Evolutionary conservation across 37 sponge, comb jelly and placozoan species (phyloP).

Genomic region (Haliclona indistincta): DNA sequence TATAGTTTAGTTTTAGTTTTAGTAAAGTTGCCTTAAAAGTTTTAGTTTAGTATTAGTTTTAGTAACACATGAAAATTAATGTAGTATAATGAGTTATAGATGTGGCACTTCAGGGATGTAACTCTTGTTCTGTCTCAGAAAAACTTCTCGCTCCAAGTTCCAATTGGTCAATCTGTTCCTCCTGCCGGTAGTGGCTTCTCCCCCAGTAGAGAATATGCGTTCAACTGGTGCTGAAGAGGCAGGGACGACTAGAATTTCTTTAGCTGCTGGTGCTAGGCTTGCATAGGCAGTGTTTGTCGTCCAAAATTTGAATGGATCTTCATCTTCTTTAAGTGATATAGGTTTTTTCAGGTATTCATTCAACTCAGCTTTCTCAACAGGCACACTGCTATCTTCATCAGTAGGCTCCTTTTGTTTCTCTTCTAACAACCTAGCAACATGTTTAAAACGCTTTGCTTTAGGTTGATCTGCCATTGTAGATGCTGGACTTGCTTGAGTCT

Average conservation of each 20-base stretch:
- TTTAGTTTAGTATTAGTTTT: too few species aligned
- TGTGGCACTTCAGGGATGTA: too few species aligned
- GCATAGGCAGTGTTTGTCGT: neutral
- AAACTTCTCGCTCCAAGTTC: constrained; percentile 24
- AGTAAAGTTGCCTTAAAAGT: too few species aligned
- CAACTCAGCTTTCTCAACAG: neutral
- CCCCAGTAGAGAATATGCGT: constrained; percentile 1
- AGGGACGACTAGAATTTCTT: constrained; percentile 3
- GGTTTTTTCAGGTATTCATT: neutral
- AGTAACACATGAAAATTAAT: too few species aligned
- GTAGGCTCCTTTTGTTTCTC: neutral
- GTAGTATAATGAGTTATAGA: too few species aligned
- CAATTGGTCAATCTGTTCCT: constrained; percentile 8
- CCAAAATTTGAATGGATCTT: constrained; percentile 13
- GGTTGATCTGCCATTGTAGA: constrained; percentile 4
- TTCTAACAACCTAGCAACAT: neutral
- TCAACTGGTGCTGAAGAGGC: constrained; percentile 26
- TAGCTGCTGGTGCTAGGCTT: constrained; percentile 5
- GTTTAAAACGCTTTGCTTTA: constrained; percentile 5
- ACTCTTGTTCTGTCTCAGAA: too few species aligned
- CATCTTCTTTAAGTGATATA: constrained; percentile 4
- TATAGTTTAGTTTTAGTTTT: too few species aligned
- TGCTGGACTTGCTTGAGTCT: neutral
- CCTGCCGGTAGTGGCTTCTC: constrained; percentile 12
- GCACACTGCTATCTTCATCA: neutral